Evolutionary conservation across 2,888 invertebrate species (phyloP).

Genomic region (Cantharis rufa): DNA sequence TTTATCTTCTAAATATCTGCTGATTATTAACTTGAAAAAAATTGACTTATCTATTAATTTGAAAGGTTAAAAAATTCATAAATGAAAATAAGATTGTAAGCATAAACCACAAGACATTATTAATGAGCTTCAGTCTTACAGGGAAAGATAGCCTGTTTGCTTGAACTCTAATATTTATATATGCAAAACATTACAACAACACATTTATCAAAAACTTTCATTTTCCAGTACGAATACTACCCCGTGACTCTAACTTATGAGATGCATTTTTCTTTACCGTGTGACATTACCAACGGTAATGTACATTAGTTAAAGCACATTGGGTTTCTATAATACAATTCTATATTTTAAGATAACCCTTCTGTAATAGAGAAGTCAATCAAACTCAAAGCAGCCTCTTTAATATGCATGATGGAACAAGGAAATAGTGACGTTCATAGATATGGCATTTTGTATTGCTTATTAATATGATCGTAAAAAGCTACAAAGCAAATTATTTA

Average conservation of each 20-base stretch:
- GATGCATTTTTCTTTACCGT: slow-evolving; percentile 47
- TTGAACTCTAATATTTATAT: slow-evolving; percentile 53
- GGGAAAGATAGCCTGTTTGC: slow-evolving; percentile 49
- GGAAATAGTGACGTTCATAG: background rate
- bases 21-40: background rate
- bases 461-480: background rate
- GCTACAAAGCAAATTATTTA: background rate
- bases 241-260: slow-evolving; percentile 52
- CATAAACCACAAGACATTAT: slow-evolving; percentile 42
- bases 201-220: slow-evolving; percentile 54
- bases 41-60: background rate
- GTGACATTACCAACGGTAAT: slow-evolving; percentile 43
- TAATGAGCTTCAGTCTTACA: slow-evolving; percentile 45
- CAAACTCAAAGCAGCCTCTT: background rate
- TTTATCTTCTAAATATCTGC: background rate
- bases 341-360: background rate
- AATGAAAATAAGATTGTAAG: slow-evolving; percentile 42
- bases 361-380: background rate
- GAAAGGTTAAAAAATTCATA: slow-evolving; percentile 27
- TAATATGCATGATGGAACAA: background rate
- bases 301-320: slow-evolving; percentile 34
- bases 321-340: background rate
- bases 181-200: slow-evolving; percentile 53
- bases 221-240: slow-evolving; percentile 52
- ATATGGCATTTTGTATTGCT: background rate